Base-by-base conservation (phyloP, 2,888 invertebrate genomes). In the Holacanthella duospinosa region DNA sequence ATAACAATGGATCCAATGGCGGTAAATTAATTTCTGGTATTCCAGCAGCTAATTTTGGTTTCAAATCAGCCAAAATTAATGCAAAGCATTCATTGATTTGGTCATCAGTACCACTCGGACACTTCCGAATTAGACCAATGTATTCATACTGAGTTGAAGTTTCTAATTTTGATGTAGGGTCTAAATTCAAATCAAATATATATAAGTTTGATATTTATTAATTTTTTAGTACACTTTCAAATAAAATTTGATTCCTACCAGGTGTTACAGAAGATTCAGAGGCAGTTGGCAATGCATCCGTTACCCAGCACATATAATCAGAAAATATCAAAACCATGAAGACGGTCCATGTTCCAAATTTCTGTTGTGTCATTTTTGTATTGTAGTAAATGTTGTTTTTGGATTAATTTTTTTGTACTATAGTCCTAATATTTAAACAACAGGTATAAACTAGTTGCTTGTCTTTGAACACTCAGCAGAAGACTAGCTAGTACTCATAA, bases 11-110 rank as follows among this genome's bases (percentile, higher is more conserved):
- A 28, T 61, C 64, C 58, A 64, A 54, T 2, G 64, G 58, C 24
- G 64, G 64, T 21, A 65, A 27, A 24, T 65, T 59, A 26, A 64
- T 64, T 64, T 64, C 64, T 4, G 56, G 29, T 1, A 64, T 43
- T 36, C 64, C 64, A 1, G 48, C 24, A 1, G 64, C 61, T 29
- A 64, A 26, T 58, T 43, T 29, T 4, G 64, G 64, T 16, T 58
- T 60, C n/a, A 64, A 55, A 44, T 64, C 64, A 24, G 56, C 25
- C 1, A 64, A 25, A 43, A 64, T 64, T 21, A 54, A 43, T 6
- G 25, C 25, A 19, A 64, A 61, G 28, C 64, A 64, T 57, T 36
- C 16, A 21, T 61, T 64, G 21, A 64, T n/a, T 19, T 53, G 55
- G 25, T 48, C 57, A 43, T 64, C 64, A 1, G 61, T 21, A 2